These are phyloP conservation scores for Drosophila cyrtoloma DNA, from an alignment of 2,888 invertebrate genomes.

Conservation along the genomic window DNA sequence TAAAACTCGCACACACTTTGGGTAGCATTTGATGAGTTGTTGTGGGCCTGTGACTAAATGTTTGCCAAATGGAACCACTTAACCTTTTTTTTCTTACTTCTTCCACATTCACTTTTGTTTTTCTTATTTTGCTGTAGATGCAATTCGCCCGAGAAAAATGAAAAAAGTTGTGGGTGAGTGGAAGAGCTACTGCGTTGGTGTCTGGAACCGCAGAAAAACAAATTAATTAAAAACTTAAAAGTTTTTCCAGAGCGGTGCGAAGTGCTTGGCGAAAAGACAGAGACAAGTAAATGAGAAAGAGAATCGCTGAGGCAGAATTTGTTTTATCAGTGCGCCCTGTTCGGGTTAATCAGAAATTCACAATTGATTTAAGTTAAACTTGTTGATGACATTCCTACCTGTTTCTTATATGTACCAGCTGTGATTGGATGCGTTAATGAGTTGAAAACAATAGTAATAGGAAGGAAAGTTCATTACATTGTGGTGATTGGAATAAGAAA, in stretches of 20 bases:
- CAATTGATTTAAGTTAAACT: constrained; percentile 12
- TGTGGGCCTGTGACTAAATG: constrained; percentile 60
- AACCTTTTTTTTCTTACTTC: constrained; percentile 62
- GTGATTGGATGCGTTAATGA: not conserved
- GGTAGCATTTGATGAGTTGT: constrained; percentile 51
- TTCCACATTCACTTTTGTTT: constrained; percentile 3
- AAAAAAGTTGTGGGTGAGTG: constrained; percentile 30
- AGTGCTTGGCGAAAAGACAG: constrained; percentile 1
- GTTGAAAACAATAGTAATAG: not conserved
- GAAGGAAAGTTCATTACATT: not conserved
- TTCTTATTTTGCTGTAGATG: constrained; percentile 21
- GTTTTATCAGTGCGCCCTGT: constrained; percentile 20
- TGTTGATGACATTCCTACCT: constrained; percentile 1
- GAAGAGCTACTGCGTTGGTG: constrained; percentile 27
- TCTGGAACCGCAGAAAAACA: constrained; percentile 66
- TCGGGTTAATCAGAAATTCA: constrained; percentile 17
- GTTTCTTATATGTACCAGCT: not conserved
- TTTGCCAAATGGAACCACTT: constrained; percentile 80
- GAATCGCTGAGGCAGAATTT: constrained; percentile 20
- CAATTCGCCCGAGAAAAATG: constrained; percentile 51
- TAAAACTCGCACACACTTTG: constrained; percentile 71
- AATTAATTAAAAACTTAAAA: constrained; percentile 79
- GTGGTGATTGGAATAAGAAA: not conserved
- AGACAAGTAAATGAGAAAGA: not conserved
- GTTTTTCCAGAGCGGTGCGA: constrained; percentile 43